Conservation (phyloP, 2,113 vertebrate species). For the Platysteira castanea region DNA sequence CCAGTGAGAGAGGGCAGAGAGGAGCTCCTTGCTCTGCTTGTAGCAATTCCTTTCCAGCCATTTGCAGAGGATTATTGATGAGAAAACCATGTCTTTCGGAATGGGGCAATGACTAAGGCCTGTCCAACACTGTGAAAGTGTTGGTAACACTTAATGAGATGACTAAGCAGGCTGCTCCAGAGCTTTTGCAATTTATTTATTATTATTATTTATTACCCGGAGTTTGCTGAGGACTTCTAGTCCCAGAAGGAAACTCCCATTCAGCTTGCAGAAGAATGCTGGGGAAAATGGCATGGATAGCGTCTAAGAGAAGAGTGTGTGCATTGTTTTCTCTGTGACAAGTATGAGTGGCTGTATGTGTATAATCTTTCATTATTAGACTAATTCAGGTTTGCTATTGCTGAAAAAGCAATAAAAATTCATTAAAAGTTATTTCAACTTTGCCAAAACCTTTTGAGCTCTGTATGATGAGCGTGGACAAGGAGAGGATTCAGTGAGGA, state of each 20-base stretch:
- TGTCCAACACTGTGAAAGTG: constrained; percentile 35
- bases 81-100: constrained; percentile 24
- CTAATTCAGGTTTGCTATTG: background rate
- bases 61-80: constrained; percentile 28
- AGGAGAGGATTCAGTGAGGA: background rate
- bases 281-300: background rate
- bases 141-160: constrained; percentile 48
- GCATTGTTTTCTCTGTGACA: background rate
- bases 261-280: background rate
- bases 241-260: constrained; percentile 7
- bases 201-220: constrained; percentile 52
- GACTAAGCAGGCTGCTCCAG: constrained; percentile 42
- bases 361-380: background rate
- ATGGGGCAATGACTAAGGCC: constrained; percentile 2
- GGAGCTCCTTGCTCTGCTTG: background rate
- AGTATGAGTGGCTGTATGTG: background rate
- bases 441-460: background rate
- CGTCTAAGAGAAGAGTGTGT: background rate
- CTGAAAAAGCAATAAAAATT: no score
- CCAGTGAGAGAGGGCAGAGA: background rate
- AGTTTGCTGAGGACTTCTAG: constrained; percentile 5
- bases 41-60: background rate
- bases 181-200: constrained; percentile 23
- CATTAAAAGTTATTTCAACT: background rate
- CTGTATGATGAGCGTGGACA: background rate